Percentiles rank a stretch among this genome's conserved stretches.
Evolutionary conservation across 2,113 vertebrate species (phyloP).

Genomic region (Toxotes chatareus): DNA sequence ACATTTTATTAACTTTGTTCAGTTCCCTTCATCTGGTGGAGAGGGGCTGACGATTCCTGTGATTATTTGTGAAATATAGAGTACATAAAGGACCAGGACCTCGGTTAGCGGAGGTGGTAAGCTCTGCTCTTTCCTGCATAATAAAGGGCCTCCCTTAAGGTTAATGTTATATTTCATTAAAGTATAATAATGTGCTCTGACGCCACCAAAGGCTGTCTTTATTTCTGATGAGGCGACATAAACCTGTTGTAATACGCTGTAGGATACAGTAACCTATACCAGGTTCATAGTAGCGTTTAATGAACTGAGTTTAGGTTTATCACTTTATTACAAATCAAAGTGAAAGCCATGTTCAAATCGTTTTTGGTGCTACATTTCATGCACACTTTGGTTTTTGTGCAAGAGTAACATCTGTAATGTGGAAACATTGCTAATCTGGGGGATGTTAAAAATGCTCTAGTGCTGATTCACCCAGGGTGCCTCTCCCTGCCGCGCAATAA

Average conservation of each 20-base stretch:
- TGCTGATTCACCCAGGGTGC: neutral
- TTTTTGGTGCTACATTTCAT: neutral
- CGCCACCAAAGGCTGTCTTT: neutral
- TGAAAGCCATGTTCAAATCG: neutral
- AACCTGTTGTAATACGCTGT: neutral
- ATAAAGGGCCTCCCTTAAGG: neutral
- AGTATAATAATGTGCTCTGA: neutral
- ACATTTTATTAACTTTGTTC: too few relatives aligned
- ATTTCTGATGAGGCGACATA: neutral
- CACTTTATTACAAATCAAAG: neutral
- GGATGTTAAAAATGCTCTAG: neutral
- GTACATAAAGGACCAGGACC: neutral
- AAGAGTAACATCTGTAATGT: neutral
- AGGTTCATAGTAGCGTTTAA: neutral
- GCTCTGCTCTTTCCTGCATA: neutral
- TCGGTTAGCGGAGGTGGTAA: neutral
- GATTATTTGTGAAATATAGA: neutral
- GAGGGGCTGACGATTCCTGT: neutral
- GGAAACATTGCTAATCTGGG: neutral
- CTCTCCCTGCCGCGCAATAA: neutral
- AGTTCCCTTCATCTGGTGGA: too few relatives aligned
- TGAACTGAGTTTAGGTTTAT: neutral
- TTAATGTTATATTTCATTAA: neutral
- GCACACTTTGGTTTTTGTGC: neutral
- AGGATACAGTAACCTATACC: neutral